Evolutionary conservation across 1,140 invertebrate species (phyloP), one percentile per base, ranked within the genome.

Genomic region (Penaeus indicus): DNA sequence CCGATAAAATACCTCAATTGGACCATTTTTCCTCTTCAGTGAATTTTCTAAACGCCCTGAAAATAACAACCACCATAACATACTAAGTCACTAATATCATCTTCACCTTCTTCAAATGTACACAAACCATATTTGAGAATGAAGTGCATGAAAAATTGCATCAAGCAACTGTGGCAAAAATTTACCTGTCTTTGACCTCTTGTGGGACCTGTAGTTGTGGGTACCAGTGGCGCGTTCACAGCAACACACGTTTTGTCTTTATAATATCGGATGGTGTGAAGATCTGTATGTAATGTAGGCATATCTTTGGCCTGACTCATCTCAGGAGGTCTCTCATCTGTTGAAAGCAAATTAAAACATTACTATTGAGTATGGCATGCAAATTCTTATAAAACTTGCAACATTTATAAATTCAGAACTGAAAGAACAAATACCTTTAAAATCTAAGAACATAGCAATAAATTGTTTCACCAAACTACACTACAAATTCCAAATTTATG

Each of bases 191-290:
- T 78, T 86, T 90, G 67, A 89, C 32, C 32, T 86, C 84, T 91
- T 94, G 93, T 84, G 94, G 93, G 79, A 97, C 96, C 93, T 95
- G 94, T 88, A 98, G 94, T 92, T 95, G 95, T 7, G n/a, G n/a
- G 97, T 96, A 93, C 97, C 96, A 63, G 96, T 64, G 97, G 97
- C 85, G 97, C 97, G 94, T 97, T 98, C 89, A 98, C 96, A 67
- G 97, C 96, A 94, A 98, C n/a, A 96, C 84, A 98, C 95, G 97
- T 97, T 92, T 97, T 96, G 92, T 97, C 95, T 92, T 95, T 94
- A 92, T 97, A 97, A 90, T 96, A 95, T 90, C 94, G 93, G 85
- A 98, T 96, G 85, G 95, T 95, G 89, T 96, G 94, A 90, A 98
- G 94, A 94, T 98, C 97, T 95, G 93, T 97, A 97, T 89, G 96